Percentiles rank a stretch among this genome's conserved stretches.
Conservation (phyloP, 1,140 invertebrate species). For the Meloidogyne floridensis region DNA sequence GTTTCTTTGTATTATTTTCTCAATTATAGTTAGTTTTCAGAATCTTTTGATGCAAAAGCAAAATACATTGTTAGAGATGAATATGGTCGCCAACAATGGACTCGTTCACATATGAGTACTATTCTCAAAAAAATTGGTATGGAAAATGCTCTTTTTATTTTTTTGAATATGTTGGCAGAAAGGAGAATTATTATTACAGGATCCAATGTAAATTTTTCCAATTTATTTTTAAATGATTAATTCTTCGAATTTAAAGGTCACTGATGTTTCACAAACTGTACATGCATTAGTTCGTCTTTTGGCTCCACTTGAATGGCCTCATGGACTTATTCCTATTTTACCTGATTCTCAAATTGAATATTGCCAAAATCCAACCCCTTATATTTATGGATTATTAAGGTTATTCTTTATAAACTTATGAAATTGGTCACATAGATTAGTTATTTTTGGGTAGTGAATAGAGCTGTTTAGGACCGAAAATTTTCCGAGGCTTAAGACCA, state of each 20-base stretch:
- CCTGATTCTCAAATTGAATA: constrained; percentile 51
- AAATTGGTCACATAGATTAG: no score
- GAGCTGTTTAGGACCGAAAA: background rate
- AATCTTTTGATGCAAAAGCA: constrained; percentile 16
- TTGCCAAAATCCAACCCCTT: constrained; percentile 49
- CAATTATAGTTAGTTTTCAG: constrained; percentile 22
- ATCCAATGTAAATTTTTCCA: constrained; percentile 39
- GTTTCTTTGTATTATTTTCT: constrained; percentile 6
- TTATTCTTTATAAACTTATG: background rate
- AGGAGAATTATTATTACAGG: constrained; percentile 49
- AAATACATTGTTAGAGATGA: constrained; percentile 34
- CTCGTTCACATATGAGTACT: constrained; percentile 25
- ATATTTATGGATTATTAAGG: constrained; percentile 53
- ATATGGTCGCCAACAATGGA: constrained; percentile 27
- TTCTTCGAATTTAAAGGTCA: constrained; percentile 26
- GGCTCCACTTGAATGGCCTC: constrained; percentile 49
- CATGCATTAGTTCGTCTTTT: constrained; percentile 47
- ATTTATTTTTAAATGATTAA: background rate
- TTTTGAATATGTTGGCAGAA: constrained; percentile 48
- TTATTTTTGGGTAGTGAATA: background rate
- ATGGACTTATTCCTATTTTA: constrained; percentile 51
- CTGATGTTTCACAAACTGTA: constrained; percentile 44
- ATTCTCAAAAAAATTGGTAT: constrained; percentile 44
- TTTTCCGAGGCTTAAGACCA: background rate
- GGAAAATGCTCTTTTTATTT: constrained; percentile 42